phyloP scores from a whole-genome alignment of 2,888 invertebrate species.

The Onchidella celtica region DNA sequence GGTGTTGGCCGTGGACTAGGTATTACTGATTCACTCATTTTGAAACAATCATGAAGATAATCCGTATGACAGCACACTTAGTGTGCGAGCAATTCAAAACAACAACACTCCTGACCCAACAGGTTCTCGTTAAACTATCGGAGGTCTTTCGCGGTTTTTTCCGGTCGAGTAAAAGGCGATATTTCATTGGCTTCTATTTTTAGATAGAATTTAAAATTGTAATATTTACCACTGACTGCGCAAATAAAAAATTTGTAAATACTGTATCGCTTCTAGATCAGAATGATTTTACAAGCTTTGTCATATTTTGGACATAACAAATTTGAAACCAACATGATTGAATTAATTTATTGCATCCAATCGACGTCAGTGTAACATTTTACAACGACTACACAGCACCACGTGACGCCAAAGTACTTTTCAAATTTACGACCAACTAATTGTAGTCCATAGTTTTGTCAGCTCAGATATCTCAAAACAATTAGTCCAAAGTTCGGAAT shows the following conservation, averaged over 20 bases:
- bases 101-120: constrained; percentile 32
- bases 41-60: neutral
- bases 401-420: neutral
- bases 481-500: too few relatives aligned
- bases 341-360: neutral
- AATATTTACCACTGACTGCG: neutral
- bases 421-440: neutral
- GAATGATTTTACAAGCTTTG: too few relatives aligned
- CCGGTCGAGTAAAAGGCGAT: constrained; percentile 22
- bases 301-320: too few relatives aligned
- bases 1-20: constrained; percentile 76
- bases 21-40: constrained; percentile 49
- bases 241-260: too few relatives aligned
- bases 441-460: constrained; percentile 5
- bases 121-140: constrained; percentile 5
- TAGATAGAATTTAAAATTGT: constrained; percentile 34
- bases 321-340: too few relatives aligned
- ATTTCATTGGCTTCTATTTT: constrained; percentile 42
- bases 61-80: neutral
- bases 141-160: constrained; percentile 50
- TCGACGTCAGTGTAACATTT: constrained; percentile 13
- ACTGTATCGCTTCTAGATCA: too few relatives aligned
- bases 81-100: neutral
- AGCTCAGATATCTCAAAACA: neutral
- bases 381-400: constrained; percentile 17